Conservation (phyloP, 2,888 invertebrate species). For the Buathra laborator region DNA sequence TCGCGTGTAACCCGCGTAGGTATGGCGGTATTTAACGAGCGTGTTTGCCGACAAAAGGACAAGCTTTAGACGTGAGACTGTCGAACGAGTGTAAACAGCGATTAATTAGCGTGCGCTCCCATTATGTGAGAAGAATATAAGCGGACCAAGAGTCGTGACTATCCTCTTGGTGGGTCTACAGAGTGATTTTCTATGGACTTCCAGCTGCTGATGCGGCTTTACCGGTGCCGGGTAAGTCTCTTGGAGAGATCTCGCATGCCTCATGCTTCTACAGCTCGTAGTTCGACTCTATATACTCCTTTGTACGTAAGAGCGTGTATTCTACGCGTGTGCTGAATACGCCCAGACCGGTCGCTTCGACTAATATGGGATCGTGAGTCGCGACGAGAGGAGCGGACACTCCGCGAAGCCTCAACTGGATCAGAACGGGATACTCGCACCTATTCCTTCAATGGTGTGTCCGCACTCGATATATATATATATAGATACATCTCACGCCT, state of each 20-base stretch:
- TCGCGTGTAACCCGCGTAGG: constrained; percentile 8
- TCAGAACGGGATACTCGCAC: constrained; percentile 69
- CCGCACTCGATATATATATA: constrained; percentile 12
- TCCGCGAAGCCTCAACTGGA: constrained; percentile 79
- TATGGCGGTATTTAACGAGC: constrained; percentile 58
- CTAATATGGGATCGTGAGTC: constrained; percentile 78
- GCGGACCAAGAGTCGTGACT: constrained; percentile 63
- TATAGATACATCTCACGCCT: constrained; percentile 51
- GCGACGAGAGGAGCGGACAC: constrained; percentile 51
- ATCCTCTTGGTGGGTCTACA: constrained; percentile 39
- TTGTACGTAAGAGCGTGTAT: constrained; percentile 69
- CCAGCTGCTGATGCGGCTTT: constrained; percentile 34
- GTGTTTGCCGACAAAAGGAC: constrained; percentile 69
- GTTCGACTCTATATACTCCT: constrained; percentile 35
- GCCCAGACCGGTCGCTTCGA: constrained; percentile 81
- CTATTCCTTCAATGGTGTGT: constrained; percentile 20
- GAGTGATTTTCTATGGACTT: constrained; percentile 53
- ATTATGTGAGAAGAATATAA: constrained; percentile 71
- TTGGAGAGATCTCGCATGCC: constrained; percentile 26
- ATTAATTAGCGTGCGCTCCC: constrained; percentile 79
- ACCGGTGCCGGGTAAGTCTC: constrained; percentile 6
- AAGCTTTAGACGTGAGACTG: constrained; percentile 63
- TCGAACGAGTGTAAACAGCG: constrained; percentile 76
- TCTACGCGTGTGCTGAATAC: constrained; percentile 72
- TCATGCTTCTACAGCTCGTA: constrained; percentile 34